Percentiles rank a stretch among this genome's conserved stretches.
Conservation (phyloP, 2,888 invertebrate species). For the Drosophila dives region DNA sequence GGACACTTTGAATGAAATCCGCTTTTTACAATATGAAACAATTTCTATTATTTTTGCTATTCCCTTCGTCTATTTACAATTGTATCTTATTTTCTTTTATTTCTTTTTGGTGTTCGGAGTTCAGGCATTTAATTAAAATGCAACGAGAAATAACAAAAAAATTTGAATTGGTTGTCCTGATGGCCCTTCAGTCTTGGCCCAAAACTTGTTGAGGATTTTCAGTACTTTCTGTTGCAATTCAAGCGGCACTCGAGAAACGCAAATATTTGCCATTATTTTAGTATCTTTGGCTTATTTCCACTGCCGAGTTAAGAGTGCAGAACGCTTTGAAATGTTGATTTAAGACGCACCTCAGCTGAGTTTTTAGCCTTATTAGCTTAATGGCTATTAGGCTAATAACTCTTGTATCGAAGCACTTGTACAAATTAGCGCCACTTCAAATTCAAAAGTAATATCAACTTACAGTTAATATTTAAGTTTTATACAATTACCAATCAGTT, state of each 20-base stretch:
- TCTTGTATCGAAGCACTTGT: conserved; percentile 33
- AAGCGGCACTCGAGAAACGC: conserved; percentile 42
- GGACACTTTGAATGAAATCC: conserved; percentile 45
- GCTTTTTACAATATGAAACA: conserved; percentile 43
- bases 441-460: conserved; percentile 13
- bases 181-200: conserved; percentile 41
- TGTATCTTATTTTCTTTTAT: conserved; percentile 19
- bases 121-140: conserved; percentile 60
- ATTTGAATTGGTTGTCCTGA: conserved; percentile 27
- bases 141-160: conserved; percentile 24
- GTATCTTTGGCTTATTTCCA: conserved; percentile 12
- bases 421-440: conserved; percentile 48
- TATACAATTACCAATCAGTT: conserved; percentile 54
- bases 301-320: conserved; percentile 4
- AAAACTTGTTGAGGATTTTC: conserved; percentile 33
- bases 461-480: conserved; percentile 43
- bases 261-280: conserved; percentile 60
- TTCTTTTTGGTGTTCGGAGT: conserved; percentile 9
- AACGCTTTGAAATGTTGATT: conserved; percentile 52
- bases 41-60: conserved; percentile 36
- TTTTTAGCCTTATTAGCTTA: conserved; percentile 49
- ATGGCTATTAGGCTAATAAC: conserved; percentile 57
- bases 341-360: conserved; percentile 28
- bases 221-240: conserved; percentile 39
- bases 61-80: conserved; percentile 41